phyloP scores from a whole-genome alignment of 2,797 vertebrate species.

The Schizothorax lantsangensis region DNA sequence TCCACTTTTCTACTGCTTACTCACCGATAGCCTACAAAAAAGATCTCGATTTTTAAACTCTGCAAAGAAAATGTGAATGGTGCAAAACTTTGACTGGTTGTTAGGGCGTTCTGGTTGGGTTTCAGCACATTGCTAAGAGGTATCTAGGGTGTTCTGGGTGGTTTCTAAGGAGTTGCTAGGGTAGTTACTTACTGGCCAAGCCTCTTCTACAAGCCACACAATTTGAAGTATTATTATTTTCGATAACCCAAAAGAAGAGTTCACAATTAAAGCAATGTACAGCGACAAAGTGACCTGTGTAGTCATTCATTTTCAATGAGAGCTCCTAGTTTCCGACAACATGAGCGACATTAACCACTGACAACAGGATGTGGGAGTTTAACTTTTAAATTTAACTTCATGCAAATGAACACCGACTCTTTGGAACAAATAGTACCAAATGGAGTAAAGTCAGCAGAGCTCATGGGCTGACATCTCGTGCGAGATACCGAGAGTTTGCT shows the following conservation, averaged over 20 bases:
- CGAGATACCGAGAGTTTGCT: neutral
- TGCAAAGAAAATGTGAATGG: neutral
- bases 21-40: neutral
- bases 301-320: neutral
- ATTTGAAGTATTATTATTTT: neutral
- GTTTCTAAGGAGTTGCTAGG: neutral
- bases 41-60: neutral
- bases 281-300: neutral
- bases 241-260: neutral
- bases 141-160: neutral
- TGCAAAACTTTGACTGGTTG: slow-evolving; percentile 16
- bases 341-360: neutral
- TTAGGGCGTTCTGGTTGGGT: neutral
- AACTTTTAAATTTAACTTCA: neutral
- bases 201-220: neutral
- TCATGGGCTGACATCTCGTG: neutral
- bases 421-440: neutral
- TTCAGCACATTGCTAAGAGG: neutral
- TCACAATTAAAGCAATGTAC: neutral
- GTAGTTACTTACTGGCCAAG: neutral
- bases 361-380: neutral
- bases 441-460: neutral
- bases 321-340: neutral
- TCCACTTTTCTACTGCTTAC: neutral
- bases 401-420: neutral